Conservation (phyloP, 2,888 invertebrate species). For the Cryptosula pallasiana region DNA sequence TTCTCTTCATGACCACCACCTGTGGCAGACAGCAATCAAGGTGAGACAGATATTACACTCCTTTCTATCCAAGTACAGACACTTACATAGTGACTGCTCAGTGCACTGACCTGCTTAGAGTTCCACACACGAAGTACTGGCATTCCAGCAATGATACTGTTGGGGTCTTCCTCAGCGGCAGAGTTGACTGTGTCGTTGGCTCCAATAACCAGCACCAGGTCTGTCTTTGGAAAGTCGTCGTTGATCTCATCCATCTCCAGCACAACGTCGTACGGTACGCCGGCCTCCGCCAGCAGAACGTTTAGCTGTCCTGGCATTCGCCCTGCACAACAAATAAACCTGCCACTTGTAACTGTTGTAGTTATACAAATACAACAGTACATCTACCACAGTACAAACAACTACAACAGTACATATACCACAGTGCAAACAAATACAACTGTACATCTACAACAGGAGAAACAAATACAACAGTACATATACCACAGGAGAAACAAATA, state of each 20-base stretch:
- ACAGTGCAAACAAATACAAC: no score
- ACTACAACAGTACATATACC: no score
- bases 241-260: conserved; percentile 90
- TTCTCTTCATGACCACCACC: conserved; percentile 85
- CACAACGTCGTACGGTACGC: conserved; percentile 83
- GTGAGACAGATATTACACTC: background rate
- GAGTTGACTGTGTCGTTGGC: conserved; percentile 89
- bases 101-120: conserved; percentile 70
- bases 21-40: conserved; percentile 38
- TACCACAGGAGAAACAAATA: no score
- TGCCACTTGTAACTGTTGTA: no score
- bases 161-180: conserved; percentile 82
- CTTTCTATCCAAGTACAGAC: no score
- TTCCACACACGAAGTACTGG: conserved; percentile 84
- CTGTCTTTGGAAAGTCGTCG: conserved; percentile 76
- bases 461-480: no score
- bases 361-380: no score
- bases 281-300: conserved; percentile 84
- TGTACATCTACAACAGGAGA: no score
- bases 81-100: no score
- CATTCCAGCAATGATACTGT: conserved; percentile 88
- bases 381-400: no score
- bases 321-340: conserved; percentile 58
- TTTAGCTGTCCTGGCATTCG: conserved; percentile 89
- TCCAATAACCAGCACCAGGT: conserved; percentile 77